Conservation (phyloP, 2,888 invertebrate genomes). For the Laothoe populi region DNA sequence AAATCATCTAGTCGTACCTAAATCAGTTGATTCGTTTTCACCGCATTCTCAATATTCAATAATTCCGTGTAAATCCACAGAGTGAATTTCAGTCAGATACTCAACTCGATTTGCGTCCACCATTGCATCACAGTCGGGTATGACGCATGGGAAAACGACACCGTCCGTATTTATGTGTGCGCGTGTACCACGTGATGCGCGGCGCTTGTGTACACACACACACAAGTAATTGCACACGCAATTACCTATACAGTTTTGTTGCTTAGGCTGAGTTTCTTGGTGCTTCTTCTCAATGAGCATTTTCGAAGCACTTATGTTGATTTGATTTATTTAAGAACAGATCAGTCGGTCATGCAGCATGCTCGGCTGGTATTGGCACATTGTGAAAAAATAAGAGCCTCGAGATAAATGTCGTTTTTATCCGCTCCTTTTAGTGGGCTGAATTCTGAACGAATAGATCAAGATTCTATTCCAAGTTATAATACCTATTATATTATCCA, state of each 20-base stretch:
- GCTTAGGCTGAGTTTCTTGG: too few relatives aligned
- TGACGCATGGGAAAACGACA: slow-evolving; percentile 64
- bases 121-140: slow-evolving; percentile 57
- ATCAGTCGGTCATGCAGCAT: slow-evolving; percentile 7
- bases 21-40: background rate
- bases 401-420: background rate
- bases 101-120: slow-evolving; percentile 48
- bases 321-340: slow-evolving; percentile 7
- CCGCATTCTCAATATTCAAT: background rate
- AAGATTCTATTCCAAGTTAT: too few relatives aligned
- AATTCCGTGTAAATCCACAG: slow-evolving; percentile 11
- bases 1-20: background rate
- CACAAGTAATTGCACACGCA: too few relatives aligned
- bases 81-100: slow-evolving; percentile 23
- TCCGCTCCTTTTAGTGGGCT: background rate
- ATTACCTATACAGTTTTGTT: slow-evolving; percentile 23
- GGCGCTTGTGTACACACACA: slow-evolving; percentile 26
- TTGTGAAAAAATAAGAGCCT: slow-evolving; percentile 10
- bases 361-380: slow-evolving; percentile 7
- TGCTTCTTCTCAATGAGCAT: too few relatives aligned
- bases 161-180: slow-evolving; percentile 31
- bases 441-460: background rate
- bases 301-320: too few relatives aligned
- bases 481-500: too few relatives aligned
- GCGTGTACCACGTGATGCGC: slow-evolving; percentile 28